phyloP scores from a whole-genome alignment of 2,797 vertebrate species.

The Cichlasoma orientale region DNA sequence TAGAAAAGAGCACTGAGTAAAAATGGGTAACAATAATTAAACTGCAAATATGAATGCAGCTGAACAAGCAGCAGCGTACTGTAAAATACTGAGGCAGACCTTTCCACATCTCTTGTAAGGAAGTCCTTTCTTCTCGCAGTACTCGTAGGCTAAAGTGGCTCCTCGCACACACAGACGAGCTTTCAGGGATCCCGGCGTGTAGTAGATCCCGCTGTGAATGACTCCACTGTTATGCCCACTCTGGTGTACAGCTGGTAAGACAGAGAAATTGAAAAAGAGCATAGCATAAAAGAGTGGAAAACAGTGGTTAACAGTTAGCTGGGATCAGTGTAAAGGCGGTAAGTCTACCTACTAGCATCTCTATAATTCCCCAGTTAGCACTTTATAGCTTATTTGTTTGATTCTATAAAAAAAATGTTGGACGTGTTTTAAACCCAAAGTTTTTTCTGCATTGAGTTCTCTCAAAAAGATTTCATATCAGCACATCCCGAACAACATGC shows the following conservation, averaged over 20 bases:
- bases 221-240: conserved; percentile 97
- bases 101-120: conserved; percentile 94
- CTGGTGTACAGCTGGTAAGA: conserved; percentile 87
- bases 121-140: conserved; percentile 90
- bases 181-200: conserved; percentile 94
- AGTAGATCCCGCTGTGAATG: conserved; percentile 98
- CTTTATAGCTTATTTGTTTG: no score
- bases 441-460: no score
- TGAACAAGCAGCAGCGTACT: neutral
- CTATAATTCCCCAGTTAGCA: no score
- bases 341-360: no score
- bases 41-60: neutral
- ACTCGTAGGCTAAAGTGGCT: conserved; percentile 89
- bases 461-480: no score
- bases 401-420: no score
- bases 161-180: conserved; percentile 93
- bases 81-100: conserved; percentile 67
- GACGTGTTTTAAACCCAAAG: no score
- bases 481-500: no score
- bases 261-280: neutral
- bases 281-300: neutral
- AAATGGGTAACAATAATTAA: neutral
- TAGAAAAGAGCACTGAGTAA: neutral
- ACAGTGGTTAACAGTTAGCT: neutral
- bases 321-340: no score